Base-by-base conservation (phyloP, 2,888 invertebrate genomes). In the Noctua janthina region DNA sequence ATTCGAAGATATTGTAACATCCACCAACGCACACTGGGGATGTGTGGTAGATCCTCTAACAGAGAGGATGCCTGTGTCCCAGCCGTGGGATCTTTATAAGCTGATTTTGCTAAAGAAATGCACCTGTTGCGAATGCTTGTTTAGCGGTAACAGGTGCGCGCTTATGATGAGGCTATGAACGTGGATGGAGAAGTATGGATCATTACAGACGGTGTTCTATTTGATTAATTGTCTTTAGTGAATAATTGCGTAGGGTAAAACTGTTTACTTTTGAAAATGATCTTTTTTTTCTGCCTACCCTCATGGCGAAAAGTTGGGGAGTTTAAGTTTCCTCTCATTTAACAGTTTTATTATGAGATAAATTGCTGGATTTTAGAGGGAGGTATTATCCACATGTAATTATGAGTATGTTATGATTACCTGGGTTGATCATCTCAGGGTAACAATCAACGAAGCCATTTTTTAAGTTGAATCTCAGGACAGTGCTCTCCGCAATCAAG, bases 371-470 rank as follows among this genome's bases (percentile, higher is more conserved):
- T 5, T 39, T 39, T 39, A 39, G 39, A 39, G 39, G 29, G 15
- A 59, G 17, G 17, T 64, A 35, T 35, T 64, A 35, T 64, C 20
- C 39, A 66, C 39, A 68, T n/a, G 5, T 66, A 4, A 67, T n/a
- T n/a, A 46, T n/a, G n/a, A 20, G 29, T 64, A 62, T 46, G 29
- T 39, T 56, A 23, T 46, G 11, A 84, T 92, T 92, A 96, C 96
- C 95, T 81, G 96, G 95, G 78, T 95, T 95, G 11, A 96, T 91
- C 0, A 91, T 75, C 79, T 93, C 93, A 87, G 95, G 95, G 68
- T 95, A 95, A 5, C 90, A 91, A 39, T 95, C 94, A 29, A 87
- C 89, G 51, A 95, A 92, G 0, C 96, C 96, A 39, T 94, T 91
- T 0, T 79, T 73, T 11, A 96, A 73, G 66, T 92, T 95, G 89